Evolutionary conservation across 2,797 vertebrate genomes (phyloP).

Genomic region (Dromococcyx pavoninus): DNA sequence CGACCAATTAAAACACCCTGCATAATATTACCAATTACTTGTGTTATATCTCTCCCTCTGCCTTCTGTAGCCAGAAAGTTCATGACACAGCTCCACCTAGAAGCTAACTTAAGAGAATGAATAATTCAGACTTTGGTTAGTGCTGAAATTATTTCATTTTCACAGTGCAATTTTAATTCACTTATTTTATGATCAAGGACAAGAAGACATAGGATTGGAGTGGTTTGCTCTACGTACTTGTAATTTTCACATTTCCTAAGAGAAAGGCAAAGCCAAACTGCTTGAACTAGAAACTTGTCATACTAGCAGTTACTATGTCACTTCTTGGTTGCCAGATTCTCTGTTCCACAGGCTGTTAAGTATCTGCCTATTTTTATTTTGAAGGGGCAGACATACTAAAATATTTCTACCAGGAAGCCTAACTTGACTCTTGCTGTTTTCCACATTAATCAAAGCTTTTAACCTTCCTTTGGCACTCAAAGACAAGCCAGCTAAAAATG

Average conservation of each 20-base stretch:
- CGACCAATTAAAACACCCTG: background rate
- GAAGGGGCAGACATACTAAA: background rate
- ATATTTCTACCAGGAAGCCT: background rate
- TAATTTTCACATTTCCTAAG: background rate
- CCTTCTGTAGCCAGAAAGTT: background rate
- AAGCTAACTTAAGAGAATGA: background rate
- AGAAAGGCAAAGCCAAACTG: background rate
- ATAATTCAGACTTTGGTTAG: background rate
- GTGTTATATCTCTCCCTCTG: background rate
- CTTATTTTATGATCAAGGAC: background rate
- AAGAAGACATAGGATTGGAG: background rate
- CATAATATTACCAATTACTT: background rate
- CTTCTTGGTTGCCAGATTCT: background rate
- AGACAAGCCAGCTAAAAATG: slow-evolving; percentile 5
- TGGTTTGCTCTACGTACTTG: background rate
- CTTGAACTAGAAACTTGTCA: background rate
- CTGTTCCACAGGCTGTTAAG: background rate
- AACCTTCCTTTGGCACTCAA: background rate
- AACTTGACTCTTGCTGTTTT: background rate
- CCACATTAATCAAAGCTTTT: background rate
- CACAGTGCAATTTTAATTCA: background rate
- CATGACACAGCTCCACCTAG: background rate
- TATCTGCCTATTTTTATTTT: background rate
- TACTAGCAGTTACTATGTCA: background rate
- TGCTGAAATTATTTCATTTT: background rate